Evolutionary conservation across 2,113 vertebrate species (phyloP).

Genomic region (Gasterosteus aculeatus): DNA sequence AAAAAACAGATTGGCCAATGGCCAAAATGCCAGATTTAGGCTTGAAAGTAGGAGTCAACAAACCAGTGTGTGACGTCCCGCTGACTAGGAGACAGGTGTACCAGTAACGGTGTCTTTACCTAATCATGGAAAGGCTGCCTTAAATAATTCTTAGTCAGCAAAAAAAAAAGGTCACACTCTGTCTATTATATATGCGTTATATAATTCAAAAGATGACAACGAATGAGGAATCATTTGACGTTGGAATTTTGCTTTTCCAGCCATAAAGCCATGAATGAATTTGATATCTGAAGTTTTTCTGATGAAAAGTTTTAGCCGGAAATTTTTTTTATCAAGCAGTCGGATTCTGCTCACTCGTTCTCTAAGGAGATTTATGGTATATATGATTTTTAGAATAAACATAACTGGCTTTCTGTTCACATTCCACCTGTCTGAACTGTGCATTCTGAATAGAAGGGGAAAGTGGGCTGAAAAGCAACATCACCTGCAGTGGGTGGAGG

Average conservation of each 20-base stretch:
- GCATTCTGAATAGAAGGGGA: not conserved
- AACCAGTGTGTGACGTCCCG: not conserved
- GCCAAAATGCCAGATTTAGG: too few relatives aligned
- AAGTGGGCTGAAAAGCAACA: not conserved
- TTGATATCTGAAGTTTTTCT: not conserved
- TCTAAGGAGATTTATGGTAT: not conserved
- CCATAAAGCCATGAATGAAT: conserved; percentile 2
- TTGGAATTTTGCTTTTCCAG: not conserved
- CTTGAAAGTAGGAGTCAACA: not conserved
- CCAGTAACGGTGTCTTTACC: not conserved
- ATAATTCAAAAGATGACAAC: not conserved
- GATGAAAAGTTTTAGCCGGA: not conserved
- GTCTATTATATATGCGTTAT: not conserved
- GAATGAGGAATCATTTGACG: not conserved
- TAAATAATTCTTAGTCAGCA: not conserved
- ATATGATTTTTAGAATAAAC: not conserved
- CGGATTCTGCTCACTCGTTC: not conserved
- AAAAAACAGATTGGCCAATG: too few relatives aligned
- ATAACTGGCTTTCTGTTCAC: not conserved
- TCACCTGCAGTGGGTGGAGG: not conserved
- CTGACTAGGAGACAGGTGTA: not conserved
- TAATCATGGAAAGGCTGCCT: not conserved
- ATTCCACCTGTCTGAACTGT: not conserved
- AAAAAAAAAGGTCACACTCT: not conserved
- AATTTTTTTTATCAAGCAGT: not conserved